Conservation (phyloP, 2,888 invertebrate species). For the Imbricaverruca yamaguchii region DNA sequence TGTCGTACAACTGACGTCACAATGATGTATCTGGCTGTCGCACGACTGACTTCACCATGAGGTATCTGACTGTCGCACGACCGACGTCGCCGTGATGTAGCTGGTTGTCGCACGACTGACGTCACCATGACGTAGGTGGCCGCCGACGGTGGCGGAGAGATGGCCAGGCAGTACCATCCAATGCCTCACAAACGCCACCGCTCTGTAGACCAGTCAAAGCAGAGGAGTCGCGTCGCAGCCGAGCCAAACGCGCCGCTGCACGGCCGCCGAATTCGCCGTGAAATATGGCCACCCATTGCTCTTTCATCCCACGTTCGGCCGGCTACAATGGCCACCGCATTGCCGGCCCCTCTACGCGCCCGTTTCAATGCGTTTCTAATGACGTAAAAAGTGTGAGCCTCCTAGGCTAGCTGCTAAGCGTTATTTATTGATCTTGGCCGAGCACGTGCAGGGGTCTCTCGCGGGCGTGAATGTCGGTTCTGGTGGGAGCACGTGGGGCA, state of each 20-base stretch:
- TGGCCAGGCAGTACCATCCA: not conserved
- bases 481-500: too few relatives aligned
- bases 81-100: too few relatives aligned
- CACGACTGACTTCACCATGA: too few relatives aligned
- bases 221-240: too few relatives aligned
- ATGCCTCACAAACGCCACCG: not conserved
- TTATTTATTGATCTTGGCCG: conserved; percentile 2
- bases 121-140: too few relatives aligned
- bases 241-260: not conserved
- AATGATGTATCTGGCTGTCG: too few relatives aligned
- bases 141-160: too few relatives aligned
- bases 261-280: not conserved
- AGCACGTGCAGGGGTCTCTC: not conserved
- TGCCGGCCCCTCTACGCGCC: not conserved
- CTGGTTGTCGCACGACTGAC: too few relatives aligned
- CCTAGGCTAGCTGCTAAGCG: not conserved
- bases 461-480: not conserved
- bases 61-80: too few relatives aligned
- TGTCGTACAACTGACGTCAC: too few relatives aligned
- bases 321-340: not conserved
- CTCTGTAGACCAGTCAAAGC: not conserved
- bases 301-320: not conserved
- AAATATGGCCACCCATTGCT: not conserved
- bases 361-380: not conserved
- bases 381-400: not conserved